Conservation (phyloP, 2,113 vertebrate genomes). For the Turnix velox region DNA sequence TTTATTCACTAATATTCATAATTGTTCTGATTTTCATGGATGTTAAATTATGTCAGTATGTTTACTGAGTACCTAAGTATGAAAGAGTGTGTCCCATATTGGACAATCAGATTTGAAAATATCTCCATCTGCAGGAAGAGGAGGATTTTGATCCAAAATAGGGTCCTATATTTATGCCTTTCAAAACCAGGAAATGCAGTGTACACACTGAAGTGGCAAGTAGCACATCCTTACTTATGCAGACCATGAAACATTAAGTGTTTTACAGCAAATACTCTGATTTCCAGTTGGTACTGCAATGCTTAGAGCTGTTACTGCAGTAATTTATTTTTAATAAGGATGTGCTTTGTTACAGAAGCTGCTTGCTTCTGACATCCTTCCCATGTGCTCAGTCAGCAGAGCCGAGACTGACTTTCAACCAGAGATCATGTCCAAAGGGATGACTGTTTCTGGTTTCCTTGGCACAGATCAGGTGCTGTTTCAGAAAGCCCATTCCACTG, state of each 20-base stretch:
- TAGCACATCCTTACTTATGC: background rate
- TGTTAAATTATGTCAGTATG: background rate
- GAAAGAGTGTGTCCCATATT: background rate
- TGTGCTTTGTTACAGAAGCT: background rate
- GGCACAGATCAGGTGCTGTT: background rate
- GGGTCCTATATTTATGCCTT: background rate
- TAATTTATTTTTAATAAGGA: conserved; percentile 24
- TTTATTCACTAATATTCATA: background rate
- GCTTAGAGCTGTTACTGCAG: background rate
- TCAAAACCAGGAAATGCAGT: background rate
- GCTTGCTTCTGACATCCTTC: background rate
- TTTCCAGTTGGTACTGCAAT: background rate
- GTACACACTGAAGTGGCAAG: background rate
- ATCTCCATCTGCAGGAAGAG: background rate
- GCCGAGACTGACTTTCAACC: background rate
- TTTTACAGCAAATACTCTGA: background rate
- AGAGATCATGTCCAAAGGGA: background rate
- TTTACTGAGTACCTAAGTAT: background rate
- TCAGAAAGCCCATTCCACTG: background rate
- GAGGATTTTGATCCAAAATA: background rate
- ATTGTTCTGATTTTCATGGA: background rate
- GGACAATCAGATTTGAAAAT: background rate
- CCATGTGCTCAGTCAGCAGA: background rate
- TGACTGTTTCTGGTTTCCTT: background rate
- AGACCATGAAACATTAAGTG: background rate